A percentile compares a stretch with the other conserved stretches of the same genome.
These are phyloP conservation scores for Cyrtonyx montezumae DNA, from an alignment of 2,113 vertebrate genomes.

Conservation along the genomic window DNA sequence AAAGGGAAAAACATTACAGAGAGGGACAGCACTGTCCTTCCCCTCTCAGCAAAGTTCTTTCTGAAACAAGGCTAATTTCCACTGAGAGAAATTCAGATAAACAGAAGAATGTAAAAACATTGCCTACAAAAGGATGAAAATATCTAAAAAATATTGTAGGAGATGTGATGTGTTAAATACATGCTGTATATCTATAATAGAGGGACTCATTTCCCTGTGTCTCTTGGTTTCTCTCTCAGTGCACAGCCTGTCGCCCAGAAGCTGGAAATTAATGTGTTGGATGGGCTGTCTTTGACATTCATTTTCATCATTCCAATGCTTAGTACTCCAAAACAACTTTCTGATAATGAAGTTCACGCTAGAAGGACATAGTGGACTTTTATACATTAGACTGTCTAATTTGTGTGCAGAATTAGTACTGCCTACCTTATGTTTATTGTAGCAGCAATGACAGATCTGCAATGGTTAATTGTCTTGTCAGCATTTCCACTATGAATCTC, in stretches of 20 bases:
- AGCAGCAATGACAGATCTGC: not conserved
- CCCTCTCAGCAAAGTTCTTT: not conserved
- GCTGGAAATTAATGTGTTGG: constrained; percentile 19
- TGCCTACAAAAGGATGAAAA: not conserved
- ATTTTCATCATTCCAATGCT: constrained; percentile 45
- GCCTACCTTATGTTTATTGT: not conserved
- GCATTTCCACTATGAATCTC: not conserved
- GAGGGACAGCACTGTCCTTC: not conserved
- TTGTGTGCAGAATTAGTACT: not conserved
- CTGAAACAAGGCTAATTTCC: not conserved
- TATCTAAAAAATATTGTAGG: not conserved
- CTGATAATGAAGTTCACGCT: constrained; percentile 39
- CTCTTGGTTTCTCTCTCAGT: not conserved
- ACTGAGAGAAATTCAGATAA: not conserved
- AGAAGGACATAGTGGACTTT: constrained; percentile 23
- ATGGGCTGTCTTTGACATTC: constrained; percentile 39
- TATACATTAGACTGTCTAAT: not conserved
- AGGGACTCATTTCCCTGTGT: not conserved
- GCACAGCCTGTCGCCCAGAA: not conserved
- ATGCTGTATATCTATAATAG: not conserved
- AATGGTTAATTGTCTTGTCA: not conserved
- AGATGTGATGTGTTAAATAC: constrained; percentile 8
- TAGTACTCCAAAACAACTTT: constrained; percentile 24
- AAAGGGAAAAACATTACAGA: constrained; percentile 14
- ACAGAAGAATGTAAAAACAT: not conserved